These are phyloP conservation scores for Dendrocopos noguchii DNA, from an alignment of 2,113 vertebrate species.

Conservation along the genomic window DNA sequence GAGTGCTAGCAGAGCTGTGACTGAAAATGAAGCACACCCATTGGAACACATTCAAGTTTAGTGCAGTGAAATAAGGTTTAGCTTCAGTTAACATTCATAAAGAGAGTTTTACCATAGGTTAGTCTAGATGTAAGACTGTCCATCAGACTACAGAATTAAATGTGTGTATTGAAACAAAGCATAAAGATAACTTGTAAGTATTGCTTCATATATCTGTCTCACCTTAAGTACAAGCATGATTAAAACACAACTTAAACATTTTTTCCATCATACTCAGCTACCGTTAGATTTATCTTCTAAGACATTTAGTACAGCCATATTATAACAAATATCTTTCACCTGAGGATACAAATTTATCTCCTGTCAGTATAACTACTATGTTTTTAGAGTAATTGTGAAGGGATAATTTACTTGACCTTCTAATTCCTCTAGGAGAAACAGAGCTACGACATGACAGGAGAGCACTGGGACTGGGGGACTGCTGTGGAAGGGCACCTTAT, in stretches of 20 bases:
- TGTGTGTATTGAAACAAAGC: background rate
- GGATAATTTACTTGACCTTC: background rate
- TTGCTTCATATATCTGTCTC: background rate
- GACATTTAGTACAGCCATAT: background rate
- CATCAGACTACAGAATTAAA: background rate
- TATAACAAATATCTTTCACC: background rate
- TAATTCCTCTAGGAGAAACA: background rate
- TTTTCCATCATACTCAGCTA: background rate
- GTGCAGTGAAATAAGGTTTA: fast-evolving
- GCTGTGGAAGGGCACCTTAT: background rate
- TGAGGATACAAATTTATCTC: background rate
- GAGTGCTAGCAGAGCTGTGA: background rate
- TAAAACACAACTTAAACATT: background rate
- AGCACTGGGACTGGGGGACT: background rate
- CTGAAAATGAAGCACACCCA: background rate
- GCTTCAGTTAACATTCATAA: background rate
- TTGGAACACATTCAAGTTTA: background rate
- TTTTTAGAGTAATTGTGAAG: background rate
- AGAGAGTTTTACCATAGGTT: background rate
- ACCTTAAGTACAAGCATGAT: background rate
- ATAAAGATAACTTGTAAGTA: background rate
- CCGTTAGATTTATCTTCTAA: background rate
- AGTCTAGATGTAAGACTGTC: background rate
- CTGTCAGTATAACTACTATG: background rate
- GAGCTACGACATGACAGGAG: background rate